A percentile compares a stretch with the other conserved stretches of the same genome.
Evolutionary conservation across 2,797 vertebrate species (phyloP).

Genomic region (Smutsia temminckii): DNA sequence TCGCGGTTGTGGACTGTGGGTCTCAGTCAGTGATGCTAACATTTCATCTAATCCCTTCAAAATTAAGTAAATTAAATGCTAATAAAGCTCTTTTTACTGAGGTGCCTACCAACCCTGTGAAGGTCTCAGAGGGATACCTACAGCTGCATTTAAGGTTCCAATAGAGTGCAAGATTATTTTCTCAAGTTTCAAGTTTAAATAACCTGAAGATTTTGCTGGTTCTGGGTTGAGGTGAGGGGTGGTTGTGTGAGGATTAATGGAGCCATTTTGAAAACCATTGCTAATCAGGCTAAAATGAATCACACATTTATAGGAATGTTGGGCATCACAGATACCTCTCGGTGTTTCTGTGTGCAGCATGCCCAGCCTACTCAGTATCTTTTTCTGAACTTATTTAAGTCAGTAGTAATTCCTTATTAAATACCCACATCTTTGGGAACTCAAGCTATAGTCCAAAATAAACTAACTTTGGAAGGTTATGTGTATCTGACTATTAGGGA

Average conservation of each 20-base stretch:
- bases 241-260: constrained; percentile 60
- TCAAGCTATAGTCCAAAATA: constrained; percentile 79
- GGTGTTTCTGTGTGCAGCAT: constrained; percentile 63
- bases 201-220: constrained; percentile 74
- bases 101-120: constrained; percentile 68
- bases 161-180: constrained; percentile 78
- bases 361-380: constrained; percentile 50
- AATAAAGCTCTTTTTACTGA: constrained; percentile 79
- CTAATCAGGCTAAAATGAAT: constrained; percentile 73
- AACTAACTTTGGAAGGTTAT: constrained; percentile 78
- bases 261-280: constrained; percentile 71
- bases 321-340: constrained; percentile 59
- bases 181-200: constrained; percentile 77
- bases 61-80: constrained; percentile 84
- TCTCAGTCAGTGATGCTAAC: constrained; percentile 64
- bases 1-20: constrained; percentile 64
- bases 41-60: constrained; percentile 80
- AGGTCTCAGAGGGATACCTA: constrained; percentile 64
- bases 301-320: constrained; percentile 60
- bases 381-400: constrained; percentile 69
- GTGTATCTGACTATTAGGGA: constrained; percentile 71
- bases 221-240: constrained; percentile 52
- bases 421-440: constrained; percentile 69
- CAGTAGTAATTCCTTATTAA: constrained; percentile 80
- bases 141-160: constrained; percentile 67